A percentile compares a stretch with the other conserved stretches of the same genome.
These are phyloP conservation scores for Poecilia latipinna DNA, from an alignment of 2,113 vertebrate species.

Conservation along the genomic window DNA sequence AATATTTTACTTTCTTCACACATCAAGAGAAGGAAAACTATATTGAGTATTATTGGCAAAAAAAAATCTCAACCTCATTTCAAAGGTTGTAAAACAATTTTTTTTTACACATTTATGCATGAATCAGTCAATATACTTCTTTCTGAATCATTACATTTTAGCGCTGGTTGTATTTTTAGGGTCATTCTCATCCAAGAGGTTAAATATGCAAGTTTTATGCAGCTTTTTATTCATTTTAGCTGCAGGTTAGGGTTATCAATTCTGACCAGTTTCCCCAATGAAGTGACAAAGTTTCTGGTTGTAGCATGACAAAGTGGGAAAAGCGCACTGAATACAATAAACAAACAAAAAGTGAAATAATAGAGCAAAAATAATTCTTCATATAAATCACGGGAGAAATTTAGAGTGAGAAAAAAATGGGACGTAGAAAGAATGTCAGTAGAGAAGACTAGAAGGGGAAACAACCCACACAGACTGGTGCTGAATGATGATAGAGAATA, in stretches of 20 bases:
- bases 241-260: not conserved
- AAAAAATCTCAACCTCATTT: not conserved
- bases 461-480: conserved; percentile 49
- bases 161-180: not conserved
- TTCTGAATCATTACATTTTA: not conserved
- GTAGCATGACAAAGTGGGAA: not conserved
- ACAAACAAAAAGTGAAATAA: not conserved
- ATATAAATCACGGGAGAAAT: conserved; percentile 1
- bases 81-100: not conserved
- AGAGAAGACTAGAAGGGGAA: conserved; percentile 15
- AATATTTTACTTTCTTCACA: not conserved
- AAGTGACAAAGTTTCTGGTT: not conserved
- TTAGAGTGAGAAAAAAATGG: conserved; percentile 3
- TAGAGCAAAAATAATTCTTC: not conserved
- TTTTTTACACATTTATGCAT: not conserved
- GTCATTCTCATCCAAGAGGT: not conserved
- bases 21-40: not conserved
- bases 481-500: conserved; percentile 39
- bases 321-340: not conserved
- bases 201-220: not conserved
- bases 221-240: not conserved
- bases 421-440: conserved; percentile 11
- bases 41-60: not conserved
- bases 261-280: not conserved
- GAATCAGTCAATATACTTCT: not conserved